Evolutionary conservation across 2,113 vertebrate species (phyloP).

Genomic region (Chamaea fasciata): DNA sequence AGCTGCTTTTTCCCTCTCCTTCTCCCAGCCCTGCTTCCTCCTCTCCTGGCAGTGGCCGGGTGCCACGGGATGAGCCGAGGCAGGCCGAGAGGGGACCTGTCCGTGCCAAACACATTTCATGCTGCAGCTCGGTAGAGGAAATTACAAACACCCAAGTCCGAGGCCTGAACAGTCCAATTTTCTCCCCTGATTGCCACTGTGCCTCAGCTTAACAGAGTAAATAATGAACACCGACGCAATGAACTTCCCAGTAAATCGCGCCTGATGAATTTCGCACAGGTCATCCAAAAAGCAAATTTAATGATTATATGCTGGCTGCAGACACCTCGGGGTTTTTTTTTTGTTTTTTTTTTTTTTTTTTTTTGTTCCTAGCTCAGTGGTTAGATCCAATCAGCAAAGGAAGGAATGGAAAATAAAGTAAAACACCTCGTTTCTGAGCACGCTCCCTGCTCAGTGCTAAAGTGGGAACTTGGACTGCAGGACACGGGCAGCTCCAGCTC

Average conservation of each 20-base stretch:
- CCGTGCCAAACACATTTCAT: slow-evolving; percentile 1
- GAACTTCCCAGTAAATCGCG: background rate
- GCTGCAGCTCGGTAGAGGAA: background rate
- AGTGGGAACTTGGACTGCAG: background rate
- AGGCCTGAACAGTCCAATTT: background rate
- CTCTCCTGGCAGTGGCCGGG: rapidly evolving
- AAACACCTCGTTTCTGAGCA: background rate
- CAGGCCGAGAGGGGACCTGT: background rate
- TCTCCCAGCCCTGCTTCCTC: background rate
- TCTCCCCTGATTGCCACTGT: slow-evolving; percentile 1
- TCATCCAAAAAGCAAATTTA: slow-evolving; percentile 39
- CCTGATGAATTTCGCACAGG: slow-evolving; percentile 1
- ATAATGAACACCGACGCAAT: slow-evolving; percentile 1
- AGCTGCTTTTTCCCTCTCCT: background rate
- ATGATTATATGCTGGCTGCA: background rate
- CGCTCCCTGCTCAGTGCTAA: background rate
- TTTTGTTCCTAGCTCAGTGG: background rate
- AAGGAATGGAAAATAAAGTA: background rate
- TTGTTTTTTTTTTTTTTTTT: background rate
- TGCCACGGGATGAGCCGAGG: background rate
- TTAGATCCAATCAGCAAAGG: background rate
- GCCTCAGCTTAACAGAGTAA: slow-evolving; percentile 26
- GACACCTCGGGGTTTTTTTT: background rate
- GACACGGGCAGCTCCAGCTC: background rate
- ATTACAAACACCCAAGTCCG: background rate